Percentiles rank a stretch among this genome's conserved stretches.
Conservation (phyloP, 2,113 vertebrate species). For the Erpornis zantholeuca region DNA sequence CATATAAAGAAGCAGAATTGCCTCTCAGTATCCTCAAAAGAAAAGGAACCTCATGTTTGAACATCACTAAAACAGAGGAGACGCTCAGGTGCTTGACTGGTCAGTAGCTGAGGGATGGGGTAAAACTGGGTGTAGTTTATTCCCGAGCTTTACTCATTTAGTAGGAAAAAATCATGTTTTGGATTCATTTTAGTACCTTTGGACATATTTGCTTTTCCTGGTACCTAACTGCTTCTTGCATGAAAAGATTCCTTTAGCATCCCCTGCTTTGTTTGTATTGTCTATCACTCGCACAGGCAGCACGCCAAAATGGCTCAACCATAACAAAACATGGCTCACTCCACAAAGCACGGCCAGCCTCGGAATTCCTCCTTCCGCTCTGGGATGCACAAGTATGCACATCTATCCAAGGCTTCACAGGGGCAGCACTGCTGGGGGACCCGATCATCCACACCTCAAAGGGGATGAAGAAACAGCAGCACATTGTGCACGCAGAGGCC, state of each 20-base stretch:
- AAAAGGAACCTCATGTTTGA: neutral
- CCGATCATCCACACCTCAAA: accelerated
- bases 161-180: neutral
- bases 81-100: neutral
- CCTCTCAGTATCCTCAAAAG: neutral
- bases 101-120: neutral
- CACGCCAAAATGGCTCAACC: neutral
- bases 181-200: neutral
- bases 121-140: neutral
- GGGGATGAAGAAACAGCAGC: neutral
- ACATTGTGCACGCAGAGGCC: accelerated
- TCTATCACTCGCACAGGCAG: neutral
- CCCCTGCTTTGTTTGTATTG: neutral
- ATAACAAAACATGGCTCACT: neutral
- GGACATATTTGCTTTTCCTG: neutral
- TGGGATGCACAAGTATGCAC: accelerated
- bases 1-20: neutral
- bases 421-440: neutral
- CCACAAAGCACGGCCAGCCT: neutral
- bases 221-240: neutral
- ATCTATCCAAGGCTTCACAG: accelerated
- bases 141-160: neutral
- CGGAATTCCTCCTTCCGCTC: neutral
- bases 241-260: neutral
- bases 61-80: neutral